Evolutionary conservation across 2,113 vertebrate genomes (phyloP), one percentile per base, ranked within the genome.

Genomic region (Grantiella picta): DNA sequence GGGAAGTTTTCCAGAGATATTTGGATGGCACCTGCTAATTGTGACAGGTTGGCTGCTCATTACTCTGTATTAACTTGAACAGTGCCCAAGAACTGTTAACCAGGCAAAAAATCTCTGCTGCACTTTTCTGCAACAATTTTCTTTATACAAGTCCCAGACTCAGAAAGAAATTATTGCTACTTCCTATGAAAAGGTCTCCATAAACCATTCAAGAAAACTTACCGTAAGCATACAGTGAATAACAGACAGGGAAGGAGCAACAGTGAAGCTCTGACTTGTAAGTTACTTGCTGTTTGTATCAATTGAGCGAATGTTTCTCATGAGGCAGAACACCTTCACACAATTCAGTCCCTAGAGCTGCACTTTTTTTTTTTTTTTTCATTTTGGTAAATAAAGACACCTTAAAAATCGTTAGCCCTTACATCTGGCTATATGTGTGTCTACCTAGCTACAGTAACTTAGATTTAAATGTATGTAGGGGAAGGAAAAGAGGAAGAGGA

Each of bases 11-110:
- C 82, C 70, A 91, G 42, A 91, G 53, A 23, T 42, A 90, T 45
- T 49, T 76, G 65, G 72, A 93, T 29, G 23, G 35, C 47, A 75
- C 20, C 52, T 84, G 40, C 44, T 96, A 94, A 97, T 84, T 93
- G 64, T 78, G 71, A 71, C 36, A 89, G 24, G 49, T 47, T 94
- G 71, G 66, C 54, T 87, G 64, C 53, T 91, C 36, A 57, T 59
- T 89, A n/a, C n/a, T 72, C 45, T 84, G 64, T 53, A 47, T 65
- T 87, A 91, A 79, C 12, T 61, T 80, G 31, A 69, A 44, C 52
- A 66, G 59, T 9, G 14, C 19, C 47, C 44, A 86, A n/a, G 24
- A 80, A 95, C 10, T 71, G 64, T 65, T 69, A 89, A 78, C 38
- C n/a, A 73, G 50, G 36, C 49, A 95, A 86, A 94, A 80, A 73